Evolutionary conservation across 2,797 vertebrate species (phyloP).

Genomic region (Gephyroberyx darwinii): DNA sequence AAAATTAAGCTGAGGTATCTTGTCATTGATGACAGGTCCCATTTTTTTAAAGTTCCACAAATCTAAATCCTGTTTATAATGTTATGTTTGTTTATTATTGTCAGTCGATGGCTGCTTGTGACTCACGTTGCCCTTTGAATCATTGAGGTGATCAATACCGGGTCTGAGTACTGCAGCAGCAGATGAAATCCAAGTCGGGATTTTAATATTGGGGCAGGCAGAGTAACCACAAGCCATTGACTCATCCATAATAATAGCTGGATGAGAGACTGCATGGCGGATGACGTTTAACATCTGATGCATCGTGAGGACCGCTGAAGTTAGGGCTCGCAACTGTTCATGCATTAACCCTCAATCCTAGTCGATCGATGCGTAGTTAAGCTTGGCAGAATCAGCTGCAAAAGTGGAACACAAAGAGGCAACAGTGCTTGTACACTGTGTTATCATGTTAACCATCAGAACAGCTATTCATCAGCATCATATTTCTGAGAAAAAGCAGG

Average conservation of each 20-base stretch:
- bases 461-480: not conserved
- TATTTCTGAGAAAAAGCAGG: not conserved
- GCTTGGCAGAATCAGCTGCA: not conserved
- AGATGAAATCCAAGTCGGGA: constrained; percentile 72
- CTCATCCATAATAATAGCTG: constrained; percentile 65
- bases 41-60: constrained; percentile 15
- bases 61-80: constrained; percentile 42
- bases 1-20: not conserved
- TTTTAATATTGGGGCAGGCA: constrained; percentile 52
- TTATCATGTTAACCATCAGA: not conserved
- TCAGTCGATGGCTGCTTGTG: constrained; percentile 42
- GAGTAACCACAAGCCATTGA: constrained; percentile 67
- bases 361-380: constrained; percentile 7
- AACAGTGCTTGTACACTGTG: not conserved
- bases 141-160: constrained; percentile 77
- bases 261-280: constrained; percentile 65
- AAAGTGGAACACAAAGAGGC: not conserved
- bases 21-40: constrained; percentile 18
- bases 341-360: constrained; percentile 26
- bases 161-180: constrained; percentile 50
- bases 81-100: constrained; percentile 52
- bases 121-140: constrained; percentile 74
- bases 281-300: constrained; percentile 55
- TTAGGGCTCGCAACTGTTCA: constrained; percentile 42
- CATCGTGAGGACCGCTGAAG: constrained; percentile 30